A percentile compares a stretch with the other conserved stretches of the same genome.
phyloP scores from a whole-genome alignment of 2,113 vertebrate species.

The Etia nguti region DNA sequence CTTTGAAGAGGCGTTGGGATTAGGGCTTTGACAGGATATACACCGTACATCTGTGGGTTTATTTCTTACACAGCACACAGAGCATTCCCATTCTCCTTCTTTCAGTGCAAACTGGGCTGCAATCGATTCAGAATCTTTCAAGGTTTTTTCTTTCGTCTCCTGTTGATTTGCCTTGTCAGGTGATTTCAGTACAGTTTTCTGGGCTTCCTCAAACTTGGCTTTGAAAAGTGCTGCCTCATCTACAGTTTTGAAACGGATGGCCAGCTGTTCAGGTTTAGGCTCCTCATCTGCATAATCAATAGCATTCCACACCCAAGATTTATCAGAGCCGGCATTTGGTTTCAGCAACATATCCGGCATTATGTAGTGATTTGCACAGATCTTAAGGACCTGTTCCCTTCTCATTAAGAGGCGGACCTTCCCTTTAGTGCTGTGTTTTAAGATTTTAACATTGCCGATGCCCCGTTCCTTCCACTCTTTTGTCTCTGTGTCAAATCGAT shows the following conservation, averaged over 20 bases:
- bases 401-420: constrained; percentile 96
- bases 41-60: constrained; percentile 65
- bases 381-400: constrained; percentile 94
- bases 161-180: constrained; percentile 15
- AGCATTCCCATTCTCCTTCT: constrained; percentile 84
- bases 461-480: constrained; percentile 99
- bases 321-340: constrained; percentile 89
- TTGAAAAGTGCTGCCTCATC: constrained; percentile 95
- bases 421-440: constrained; percentile 87
- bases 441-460: constrained; percentile 90
- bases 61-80: constrained; percentile 78
- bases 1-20: constrained; percentile 53
- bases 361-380: constrained; percentile 98
- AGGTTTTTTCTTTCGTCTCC: constrained; percentile 16
- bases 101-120: constrained; percentile 76
- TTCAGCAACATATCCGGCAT: constrained; percentile 88
- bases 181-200: constrained; percentile 67
- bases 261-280: constrained; percentile 89
- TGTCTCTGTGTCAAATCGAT: constrained; percentile 86
- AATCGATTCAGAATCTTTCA: not conserved
- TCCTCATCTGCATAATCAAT: constrained; percentile 94
- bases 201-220: constrained; percentile 88
- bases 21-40: constrained; percentile 71
- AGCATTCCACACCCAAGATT: constrained; percentile 95
- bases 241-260: constrained; percentile 92